These are phyloP conservation scores for Brachionus koreanus DNA, from an alignment of 1,140 invertebrate species.

Conservation along the genomic window DNA sequence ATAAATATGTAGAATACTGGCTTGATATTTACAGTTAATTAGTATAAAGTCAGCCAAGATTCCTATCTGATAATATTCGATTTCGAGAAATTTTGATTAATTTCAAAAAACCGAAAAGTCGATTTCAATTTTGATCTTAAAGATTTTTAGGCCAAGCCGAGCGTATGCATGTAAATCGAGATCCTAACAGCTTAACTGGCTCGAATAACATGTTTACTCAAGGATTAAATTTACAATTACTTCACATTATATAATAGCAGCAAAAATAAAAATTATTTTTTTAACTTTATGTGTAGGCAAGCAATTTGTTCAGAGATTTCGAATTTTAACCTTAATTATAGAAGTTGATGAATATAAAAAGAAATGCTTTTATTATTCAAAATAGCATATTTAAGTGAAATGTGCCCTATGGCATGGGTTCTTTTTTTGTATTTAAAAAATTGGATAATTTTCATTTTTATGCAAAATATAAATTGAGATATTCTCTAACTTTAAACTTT, in stretches of 20 bases:
- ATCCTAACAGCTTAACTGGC: background rate
- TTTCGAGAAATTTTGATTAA: background rate
- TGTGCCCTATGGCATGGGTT: background rate
- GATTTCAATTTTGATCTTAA: background rate
- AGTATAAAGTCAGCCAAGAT: background rate
- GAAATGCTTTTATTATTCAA: background rate
- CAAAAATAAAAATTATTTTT: background rate
- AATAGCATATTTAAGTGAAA: background rate
- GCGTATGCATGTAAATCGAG: background rate
- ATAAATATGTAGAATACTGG: background rate
- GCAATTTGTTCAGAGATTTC: background rate
- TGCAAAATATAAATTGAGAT: background rate
- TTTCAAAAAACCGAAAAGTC: background rate
- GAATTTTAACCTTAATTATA: background rate
- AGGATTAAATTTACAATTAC: background rate
- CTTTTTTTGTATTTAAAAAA: background rate
- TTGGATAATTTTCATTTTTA: background rate
- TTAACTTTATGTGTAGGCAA: background rate
- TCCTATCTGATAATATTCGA: slow-evolving; percentile 15
- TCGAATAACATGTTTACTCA: background rate
- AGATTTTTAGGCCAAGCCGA: background rate
- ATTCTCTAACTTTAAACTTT: background rate
- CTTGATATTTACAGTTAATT: slow-evolving; percentile 35
- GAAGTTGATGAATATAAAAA: background rate
- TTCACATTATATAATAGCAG: background rate